Evolutionary conservation across 2,888 invertebrate genomes (phyloP), one percentile per base, ranked within the genome.

Genomic region (Drosophila neutralis): DNA sequence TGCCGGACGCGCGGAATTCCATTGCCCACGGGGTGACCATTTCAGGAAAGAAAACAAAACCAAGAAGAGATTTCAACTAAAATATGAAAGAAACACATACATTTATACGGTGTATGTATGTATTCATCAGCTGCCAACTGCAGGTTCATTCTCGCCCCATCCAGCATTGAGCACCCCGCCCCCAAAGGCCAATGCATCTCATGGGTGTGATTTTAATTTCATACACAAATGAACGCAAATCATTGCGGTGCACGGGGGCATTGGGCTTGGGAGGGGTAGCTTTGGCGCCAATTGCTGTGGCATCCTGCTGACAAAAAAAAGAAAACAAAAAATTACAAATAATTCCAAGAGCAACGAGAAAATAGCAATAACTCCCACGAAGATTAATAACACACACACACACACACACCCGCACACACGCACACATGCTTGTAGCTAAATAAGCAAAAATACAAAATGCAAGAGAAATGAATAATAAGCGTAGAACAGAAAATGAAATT

Each of bases 181-280:
- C 49, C 38, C 52, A 35, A 38, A 52, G 38, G 35, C 45, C 60
- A 75, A 78, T 78, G 87, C 82, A 85, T 90, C 93, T 91, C 93
- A 83, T 77, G 93, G 91, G 93, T 93, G 93, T 93, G 92, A 93
- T 93, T 92, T 93, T 93, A 93, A 93, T 93, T 93, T 93, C 93
- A 93, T 92, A 92, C 92, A 90, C 91, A 92, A 92, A 91, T 91
- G 91, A 91, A 90, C 91, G 87, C 84, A 82, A 83, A 83, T 83
- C 83, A 82, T 82, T 69, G 83, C 51, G 66, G 69, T 45, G 61
- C 13, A 63, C 52, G 51, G 66, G 59, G 42, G 45, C 45, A 45
- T 45, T 13, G 58, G 40, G 8, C 7, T 8, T 21, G 29, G 21
- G 42, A 1, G 18, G 21, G 3, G 29, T n/a, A n/a, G 51, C 42